Evolutionary conservation across 2,888 invertebrate species (phyloP).

Genomic region (Abscondita cerata): DNA sequence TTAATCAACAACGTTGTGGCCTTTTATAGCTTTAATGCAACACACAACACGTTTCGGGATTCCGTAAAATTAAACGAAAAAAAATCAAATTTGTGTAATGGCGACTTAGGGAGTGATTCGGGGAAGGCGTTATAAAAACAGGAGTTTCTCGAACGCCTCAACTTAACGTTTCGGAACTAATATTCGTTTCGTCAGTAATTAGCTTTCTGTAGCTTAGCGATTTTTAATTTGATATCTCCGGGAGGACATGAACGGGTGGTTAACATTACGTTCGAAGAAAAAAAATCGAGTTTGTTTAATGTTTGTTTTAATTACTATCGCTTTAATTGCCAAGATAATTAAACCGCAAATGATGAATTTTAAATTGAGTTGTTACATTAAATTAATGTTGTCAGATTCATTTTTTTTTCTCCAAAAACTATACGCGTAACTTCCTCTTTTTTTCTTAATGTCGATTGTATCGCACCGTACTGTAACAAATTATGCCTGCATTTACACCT

Average conservation of each 20-base stretch:
- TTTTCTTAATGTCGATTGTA: background rate
- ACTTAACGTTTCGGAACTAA: constrained; percentile 57
- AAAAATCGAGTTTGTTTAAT: constrained; percentile 28
- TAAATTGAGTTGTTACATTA: constrained; percentile 27
- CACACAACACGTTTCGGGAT: constrained; percentile 48
- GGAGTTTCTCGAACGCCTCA: constrained; percentile 40
- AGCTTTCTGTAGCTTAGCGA: constrained; percentile 43
- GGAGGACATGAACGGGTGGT: constrained; percentile 29
- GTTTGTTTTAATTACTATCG: constrained; percentile 30
- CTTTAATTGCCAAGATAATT: constrained; percentile 28
- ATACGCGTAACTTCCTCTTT: background rate
- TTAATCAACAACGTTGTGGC: constrained; percentile 51
- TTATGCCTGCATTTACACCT: constrained; percentile 9
- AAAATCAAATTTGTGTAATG: constrained; percentile 51
- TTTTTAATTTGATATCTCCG: constrained; percentile 38
- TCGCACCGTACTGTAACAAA: background rate
- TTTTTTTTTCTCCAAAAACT: constrained; percentile 4
- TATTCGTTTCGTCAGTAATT: constrained; percentile 53
- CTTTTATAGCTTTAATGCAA: constrained; percentile 50
- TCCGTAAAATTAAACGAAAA: constrained; percentile 43
- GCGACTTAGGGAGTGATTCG: constrained; percentile 49
- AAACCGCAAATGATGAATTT: constrained; percentile 29
- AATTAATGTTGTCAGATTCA: constrained; percentile 25
- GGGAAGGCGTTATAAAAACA: constrained; percentile 51
- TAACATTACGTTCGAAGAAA: constrained; percentile 13